Evolutionary conservation across 2,797 vertebrate species (phyloP).

Genomic region (Tragelaphus eurycerus): DNA sequence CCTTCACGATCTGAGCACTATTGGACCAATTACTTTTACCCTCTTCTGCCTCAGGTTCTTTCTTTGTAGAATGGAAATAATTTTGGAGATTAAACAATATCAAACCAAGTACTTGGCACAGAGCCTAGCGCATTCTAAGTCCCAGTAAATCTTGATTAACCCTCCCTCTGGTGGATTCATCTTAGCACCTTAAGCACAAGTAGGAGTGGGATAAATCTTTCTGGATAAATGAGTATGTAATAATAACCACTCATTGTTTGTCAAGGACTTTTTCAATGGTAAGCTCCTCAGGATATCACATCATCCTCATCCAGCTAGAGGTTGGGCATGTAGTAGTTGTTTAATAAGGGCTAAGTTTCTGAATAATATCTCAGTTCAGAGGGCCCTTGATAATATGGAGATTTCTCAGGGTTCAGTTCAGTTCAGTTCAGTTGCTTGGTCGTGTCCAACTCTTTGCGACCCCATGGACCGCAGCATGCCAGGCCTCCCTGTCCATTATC

Average conservation of each 20-base stretch:
- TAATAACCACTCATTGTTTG: background rate
- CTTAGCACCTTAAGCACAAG: background rate
- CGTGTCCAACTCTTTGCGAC: rapidly evolving
- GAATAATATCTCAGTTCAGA: background rate
- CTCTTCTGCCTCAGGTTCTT: background rate
- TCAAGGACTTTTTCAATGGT: background rate
- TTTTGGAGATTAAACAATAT: conserved; percentile 21
- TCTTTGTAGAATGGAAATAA: conserved; percentile 28
- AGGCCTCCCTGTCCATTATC: background rate
- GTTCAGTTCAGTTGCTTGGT: background rate
- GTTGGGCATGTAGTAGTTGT: background rate
- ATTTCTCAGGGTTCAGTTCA: background rate
- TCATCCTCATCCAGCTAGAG: background rate
- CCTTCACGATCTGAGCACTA: background rate
- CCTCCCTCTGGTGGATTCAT: background rate
- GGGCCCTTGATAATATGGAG: background rate
- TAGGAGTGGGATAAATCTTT: background rate
- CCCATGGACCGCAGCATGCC: rapidly evolving
- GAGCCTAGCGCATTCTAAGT: background rate
- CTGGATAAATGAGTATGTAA: background rate
- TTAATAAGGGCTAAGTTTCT: background rate
- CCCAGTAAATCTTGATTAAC: background rate
- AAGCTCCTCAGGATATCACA: background rate
- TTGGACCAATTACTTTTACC: background rate
- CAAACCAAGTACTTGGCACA: background rate